Evolutionary conservation across 2,113 vertebrate species (phyloP).

Genomic region (Dicerorhinus sumatrensis): DNA sequence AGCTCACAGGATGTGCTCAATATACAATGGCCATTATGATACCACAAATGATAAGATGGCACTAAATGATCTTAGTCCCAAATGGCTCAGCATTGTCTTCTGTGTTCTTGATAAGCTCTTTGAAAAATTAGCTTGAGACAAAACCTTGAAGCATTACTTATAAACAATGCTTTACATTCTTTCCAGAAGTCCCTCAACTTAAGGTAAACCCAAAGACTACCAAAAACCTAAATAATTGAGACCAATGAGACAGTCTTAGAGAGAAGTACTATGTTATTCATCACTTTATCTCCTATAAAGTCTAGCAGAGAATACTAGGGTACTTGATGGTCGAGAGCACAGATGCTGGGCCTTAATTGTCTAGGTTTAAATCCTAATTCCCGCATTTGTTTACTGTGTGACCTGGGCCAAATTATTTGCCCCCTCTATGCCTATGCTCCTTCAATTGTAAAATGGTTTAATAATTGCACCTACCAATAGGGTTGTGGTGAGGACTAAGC

Average conservation of each 20-base stretch:
- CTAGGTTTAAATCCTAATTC: background rate
- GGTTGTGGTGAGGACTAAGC: background rate
- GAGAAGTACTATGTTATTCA: background rate
- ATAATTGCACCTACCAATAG: background rate
- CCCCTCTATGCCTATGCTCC: background rate
- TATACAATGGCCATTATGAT: too few relatives aligned
- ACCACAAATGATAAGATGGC: background rate
- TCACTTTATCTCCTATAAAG: background rate
- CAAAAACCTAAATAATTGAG: background rate
- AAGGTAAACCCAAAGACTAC: background rate
- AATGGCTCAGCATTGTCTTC: background rate
- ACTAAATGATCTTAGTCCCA: background rate
- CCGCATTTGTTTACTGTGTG: background rate
- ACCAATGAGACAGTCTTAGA: background rate
- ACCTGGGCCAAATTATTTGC: background rate
- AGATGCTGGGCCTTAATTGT: background rate
- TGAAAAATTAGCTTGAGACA: background rate
- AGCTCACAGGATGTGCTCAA: background rate
- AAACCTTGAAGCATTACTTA: background rate
- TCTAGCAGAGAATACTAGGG: background rate
- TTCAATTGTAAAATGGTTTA: background rate
- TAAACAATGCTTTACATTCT: background rate
- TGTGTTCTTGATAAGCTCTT: background rate
- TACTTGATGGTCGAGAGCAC: background rate
- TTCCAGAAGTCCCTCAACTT: background rate